Conservation (phyloP, 2,113 vertebrate species). For the Chroicocephalus ridibundus region DNA sequence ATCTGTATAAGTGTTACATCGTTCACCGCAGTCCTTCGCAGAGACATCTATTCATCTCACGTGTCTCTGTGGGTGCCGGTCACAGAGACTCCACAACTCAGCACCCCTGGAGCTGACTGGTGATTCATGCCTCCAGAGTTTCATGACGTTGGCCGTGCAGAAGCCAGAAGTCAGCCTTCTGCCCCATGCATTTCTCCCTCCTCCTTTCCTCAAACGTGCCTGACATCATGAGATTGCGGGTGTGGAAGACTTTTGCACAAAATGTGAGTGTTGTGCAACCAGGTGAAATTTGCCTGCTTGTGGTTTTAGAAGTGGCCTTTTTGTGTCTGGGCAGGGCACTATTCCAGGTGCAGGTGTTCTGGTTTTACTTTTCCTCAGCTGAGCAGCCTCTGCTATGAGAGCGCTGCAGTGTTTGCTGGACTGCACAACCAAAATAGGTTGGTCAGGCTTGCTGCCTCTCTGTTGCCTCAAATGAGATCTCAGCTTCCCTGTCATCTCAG, state of each 20-base stretch:
- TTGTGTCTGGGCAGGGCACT: background rate
- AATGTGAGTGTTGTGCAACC: background rate
- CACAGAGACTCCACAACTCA: conserved; percentile 11
- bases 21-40: background rate
- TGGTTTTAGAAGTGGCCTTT: background rate
- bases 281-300: background rate
- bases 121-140: conserved; percentile 35
- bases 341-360: background rate
- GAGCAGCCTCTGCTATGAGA: background rate
- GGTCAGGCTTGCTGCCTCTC: background rate
- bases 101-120: background rate
- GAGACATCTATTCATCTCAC: conserved; percentile 19
- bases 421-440: background rate
- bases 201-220: rapidly evolving
- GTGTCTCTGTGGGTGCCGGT: background rate
- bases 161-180: background rate
- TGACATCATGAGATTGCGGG: background rate
- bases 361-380: background rate
- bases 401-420: background rate
- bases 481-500: background rate
- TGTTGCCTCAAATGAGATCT: background rate
- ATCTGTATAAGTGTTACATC: conserved; percentile 29
- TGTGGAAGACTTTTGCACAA: background rate
- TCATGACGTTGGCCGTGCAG: background rate
- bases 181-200: background rate